phyloP scores from a whole-genome alignment of 2,113 vertebrate species.

The Poeciliopsis prolifica region DNA sequence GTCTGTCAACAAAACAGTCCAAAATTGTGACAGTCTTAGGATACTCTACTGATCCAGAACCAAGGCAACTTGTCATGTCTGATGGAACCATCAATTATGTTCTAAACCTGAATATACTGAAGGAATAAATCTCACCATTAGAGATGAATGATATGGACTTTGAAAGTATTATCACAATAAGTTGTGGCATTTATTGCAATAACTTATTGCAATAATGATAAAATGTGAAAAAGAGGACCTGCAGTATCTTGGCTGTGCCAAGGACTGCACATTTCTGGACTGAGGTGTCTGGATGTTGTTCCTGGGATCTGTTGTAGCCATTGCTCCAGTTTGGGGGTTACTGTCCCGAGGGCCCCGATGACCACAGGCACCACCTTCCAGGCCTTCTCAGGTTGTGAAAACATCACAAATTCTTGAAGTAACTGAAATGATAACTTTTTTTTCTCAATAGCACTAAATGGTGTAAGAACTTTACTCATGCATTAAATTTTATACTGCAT shows the following conservation, averaged over 20 bases:
- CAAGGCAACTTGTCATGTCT: no score
- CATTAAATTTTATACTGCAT: no score
- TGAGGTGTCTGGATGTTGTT: no score
- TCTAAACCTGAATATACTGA: no score
- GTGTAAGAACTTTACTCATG: neutral
- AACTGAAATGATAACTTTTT: neutral
- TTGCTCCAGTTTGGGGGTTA: no score
- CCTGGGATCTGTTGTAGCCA: no score
- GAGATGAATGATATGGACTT: neutral
- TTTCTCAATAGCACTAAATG: neutral
- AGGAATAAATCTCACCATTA: neutral
- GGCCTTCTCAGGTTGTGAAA: neutral
- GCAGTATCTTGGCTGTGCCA: no score
- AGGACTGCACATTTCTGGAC: no score
- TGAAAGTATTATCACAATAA: neutral
- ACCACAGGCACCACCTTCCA: no score
- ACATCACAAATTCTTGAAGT: neutral
- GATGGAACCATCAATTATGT: no score
- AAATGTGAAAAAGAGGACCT: neutral
- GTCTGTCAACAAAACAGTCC: neutral
- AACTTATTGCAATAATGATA: neutral
- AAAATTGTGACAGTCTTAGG: neutral
- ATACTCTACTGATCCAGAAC: no score
- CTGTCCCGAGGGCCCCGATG: no score
- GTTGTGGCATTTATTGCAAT: neutral